Evolutionary conservation across 53 echinoderm and acorn worm genomes (phyloP), one percentile per base, ranked within the genome.

Genomic region (Paracentrotus lividus): DNA sequence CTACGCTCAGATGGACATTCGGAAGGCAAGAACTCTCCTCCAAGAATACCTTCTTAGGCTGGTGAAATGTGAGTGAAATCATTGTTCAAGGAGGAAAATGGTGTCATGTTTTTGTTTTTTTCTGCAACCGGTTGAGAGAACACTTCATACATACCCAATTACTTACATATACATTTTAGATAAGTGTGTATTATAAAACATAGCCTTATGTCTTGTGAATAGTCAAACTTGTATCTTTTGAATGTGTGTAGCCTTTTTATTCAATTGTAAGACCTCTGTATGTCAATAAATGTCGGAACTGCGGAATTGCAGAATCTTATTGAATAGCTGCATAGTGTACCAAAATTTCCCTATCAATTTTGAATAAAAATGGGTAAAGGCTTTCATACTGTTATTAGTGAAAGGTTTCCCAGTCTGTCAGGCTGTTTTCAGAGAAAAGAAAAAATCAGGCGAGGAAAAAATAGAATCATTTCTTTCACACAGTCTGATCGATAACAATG

Each of bases 21-120:
- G 90, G 75, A 52, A 67, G 52, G 47, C 90, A 2, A 47, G 69
- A 6, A 10, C 53, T 3, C 68, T 90, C 21, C 75, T 90, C 31
- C 90, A 72, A 67, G 90, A 69, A 51, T 90, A 90, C 44, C 72
- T 90, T 21, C 90, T 90, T 5, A 49, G 90, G 18, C 52, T 90
- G 32, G 49, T 69, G 67, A 90, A 90, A 72, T 52, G 90, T 90
- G 90, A 90, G 90, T 90, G 32, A 56, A 33, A 8, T 29, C 29
- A 56, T 57, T 85, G n/a, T n/a, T n/a, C n/a, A 47, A 0, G 14
- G 34, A 58, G 87, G 20, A 24, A 21, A 38, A 57, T 27, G 85
- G 45, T 23, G 84, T 45, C 49, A 4, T n/a, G 18, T 14, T 43
- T 49, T 84, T n/a, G 18, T 14, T 43, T 49, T 84, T 42, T 7